Percentiles rank a stretch among this genome's conserved stretches.
These are phyloP conservation scores for Cydia splendana DNA, from an alignment of 1,140 invertebrate genomes.

Conservation along the genomic window DNA sequence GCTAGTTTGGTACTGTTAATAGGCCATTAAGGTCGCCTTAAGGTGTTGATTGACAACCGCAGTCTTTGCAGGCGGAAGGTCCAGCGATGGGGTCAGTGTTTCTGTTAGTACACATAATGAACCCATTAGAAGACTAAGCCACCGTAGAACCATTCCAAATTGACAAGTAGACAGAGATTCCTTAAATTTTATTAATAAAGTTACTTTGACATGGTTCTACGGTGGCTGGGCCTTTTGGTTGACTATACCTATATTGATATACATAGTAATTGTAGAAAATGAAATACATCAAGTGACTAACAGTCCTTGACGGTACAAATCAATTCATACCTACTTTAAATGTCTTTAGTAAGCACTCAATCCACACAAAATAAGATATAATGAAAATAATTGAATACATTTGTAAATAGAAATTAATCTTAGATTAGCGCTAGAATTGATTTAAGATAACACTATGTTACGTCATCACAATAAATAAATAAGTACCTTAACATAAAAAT, in stretches of 20 bases:
- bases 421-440: constrained; percentile 5
- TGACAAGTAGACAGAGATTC: not conserved
- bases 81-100: too few relatives aligned
- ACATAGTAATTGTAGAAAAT: too few relatives aligned
- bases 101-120: too few relatives aligned
- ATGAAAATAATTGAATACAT: constrained; percentile 12
- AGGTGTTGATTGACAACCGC: too few relatives aligned
- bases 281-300: too few relatives aligned
- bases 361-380: not conserved
- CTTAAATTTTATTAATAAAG: not conserved
- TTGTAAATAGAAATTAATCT: constrained; percentile 9
- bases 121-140: not conserved
- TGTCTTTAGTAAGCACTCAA: not conserved
- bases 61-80: too few relatives aligned
- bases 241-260: not conserved
- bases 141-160: not conserved
- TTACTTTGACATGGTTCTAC: constrained; percentile 3
- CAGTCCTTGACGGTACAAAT: too few relatives aligned
- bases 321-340: not conserved
- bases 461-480: constrained; percentile 32
- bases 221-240: not conserved
- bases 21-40: too few relatives aligned
- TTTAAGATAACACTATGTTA: constrained; percentile 10
- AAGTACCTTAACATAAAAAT: constrained; percentile 23
- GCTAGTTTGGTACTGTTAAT: too few relatives aligned